Evolutionary conservation across 2,888 invertebrate species (phyloP), one percentile per base, ranked within the genome.

Genomic region (Eilema griseolum): DNA sequence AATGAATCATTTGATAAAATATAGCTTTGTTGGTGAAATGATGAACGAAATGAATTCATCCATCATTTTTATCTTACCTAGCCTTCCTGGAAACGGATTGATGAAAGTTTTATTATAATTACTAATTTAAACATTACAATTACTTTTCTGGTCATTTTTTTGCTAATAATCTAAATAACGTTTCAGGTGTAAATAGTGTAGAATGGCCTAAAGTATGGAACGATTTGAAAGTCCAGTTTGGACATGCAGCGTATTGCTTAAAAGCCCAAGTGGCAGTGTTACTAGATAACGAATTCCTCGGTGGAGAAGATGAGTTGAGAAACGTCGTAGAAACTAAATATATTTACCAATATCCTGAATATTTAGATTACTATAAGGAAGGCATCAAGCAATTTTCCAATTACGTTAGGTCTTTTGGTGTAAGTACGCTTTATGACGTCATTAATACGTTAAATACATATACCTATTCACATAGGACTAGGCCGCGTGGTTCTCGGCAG

Each of bases 231-330:
- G 61, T 90, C 26, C 89, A 88, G 77, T 92, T 92, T 72, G 96
- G 96, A 14, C 93, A 92, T 1, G 76, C 90, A 63, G 87, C 95
- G 8, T 96, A 95, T 91, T 91, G 92, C 20, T 80, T 96, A 26
- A 78, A 85, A 46, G 92, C 90, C 56, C 89, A 91, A 63, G 96
- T 96, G 0, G 95, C 93, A 4, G 93, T 96, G 0, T 91, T 96
- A 74, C 76, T 92, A 3, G 92, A 96, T 76, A 93, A 92, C 14
- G 85, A 92, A 69, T 94, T 95, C 73, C 84, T 96, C 37, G 96
- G 96, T 0, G 96, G 96, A 62, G 95, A 95, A 66, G 84, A 89
- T 0, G 96, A 95, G 68, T 86, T 97, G 28, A 87, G 90, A 60
- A 84, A 90, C 24, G 86, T 94, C 46, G 83, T 96, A 20, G 88